Evolutionary conservation across 2,888 invertebrate species (phyloP), one percentile per base, ranked within the genome.

Genomic region (Suillia variegata): DNA sequence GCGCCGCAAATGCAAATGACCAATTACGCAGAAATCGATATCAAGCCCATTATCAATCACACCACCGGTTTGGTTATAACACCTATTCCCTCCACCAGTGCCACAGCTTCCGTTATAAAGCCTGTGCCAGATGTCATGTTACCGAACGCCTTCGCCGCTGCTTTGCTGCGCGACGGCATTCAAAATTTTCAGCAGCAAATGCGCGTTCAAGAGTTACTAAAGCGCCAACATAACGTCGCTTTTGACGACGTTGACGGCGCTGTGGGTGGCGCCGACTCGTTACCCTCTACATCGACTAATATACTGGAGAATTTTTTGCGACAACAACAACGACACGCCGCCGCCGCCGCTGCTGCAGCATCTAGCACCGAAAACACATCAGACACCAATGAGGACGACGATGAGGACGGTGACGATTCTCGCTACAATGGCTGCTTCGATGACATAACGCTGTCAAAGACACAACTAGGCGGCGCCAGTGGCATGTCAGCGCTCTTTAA

Each of bases 151-250:
- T 76, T 80, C 58, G 81, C 81, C 5, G 81, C 81, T 22, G 81
- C 82, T 1, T 61, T 81, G 48, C 66, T 81, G 55, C 75, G 81
- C 6, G 80, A 79, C 47, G 79, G 85, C 71, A 84, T 86, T 83
- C 83, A 86, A 81, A 86, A 85, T 82, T 86, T 83, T 68, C 80
- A 79, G 73, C 83, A 84, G 81, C 85, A 86, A 81, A 74, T 80
- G 54, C 70, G 79, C 2, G 76, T 75, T 3, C 80, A 80, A 56
- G 80, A 80, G 61, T 69, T 80, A 1, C 45, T 74, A 53, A 59
- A 52, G 26, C 62, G 12, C 45, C 57, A 20, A 61, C 17, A 45
- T 45, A 13, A 13, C 20, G 17, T 38, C 20, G 24, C 17, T 6
- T 24, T 49, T 67, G 2, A 42, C 60, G 1, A 58, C 67, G 24